These are phyloP conservation scores for Pachypeltis micranthus DNA, from an alignment of 1,140 invertebrate species.

Conservation along the genomic window DNA sequence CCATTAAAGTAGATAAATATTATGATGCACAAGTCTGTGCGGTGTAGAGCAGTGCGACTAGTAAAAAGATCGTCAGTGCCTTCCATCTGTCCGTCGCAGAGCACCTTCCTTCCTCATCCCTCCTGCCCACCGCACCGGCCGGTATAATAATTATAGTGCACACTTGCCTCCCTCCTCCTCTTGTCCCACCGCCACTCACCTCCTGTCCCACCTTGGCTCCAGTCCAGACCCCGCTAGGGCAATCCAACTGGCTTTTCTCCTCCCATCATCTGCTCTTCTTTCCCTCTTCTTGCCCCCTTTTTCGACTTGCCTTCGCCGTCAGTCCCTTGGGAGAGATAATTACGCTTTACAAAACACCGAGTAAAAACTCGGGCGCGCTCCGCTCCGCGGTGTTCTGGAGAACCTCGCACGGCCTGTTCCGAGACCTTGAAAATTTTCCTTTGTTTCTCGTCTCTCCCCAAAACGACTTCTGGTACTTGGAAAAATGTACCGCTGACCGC, in stretches of 20 bases:
- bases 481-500: no score
- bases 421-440: background rate
- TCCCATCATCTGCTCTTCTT: background rate
- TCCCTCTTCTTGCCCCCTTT: background rate
- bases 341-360: background rate
- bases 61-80: background rate
- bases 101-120: background rate
- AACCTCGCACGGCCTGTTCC: no score
- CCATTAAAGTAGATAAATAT: background rate
- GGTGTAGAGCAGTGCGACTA: background rate
- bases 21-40: background rate
- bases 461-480: no score
- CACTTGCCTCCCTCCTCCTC: background rate
- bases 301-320: background rate
- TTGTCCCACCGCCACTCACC: background rate
- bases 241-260: background rate
- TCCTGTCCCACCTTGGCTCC: no score
- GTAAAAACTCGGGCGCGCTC: background rate
- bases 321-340: background rate
- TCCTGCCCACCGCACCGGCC: background rate
- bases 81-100: background rate
- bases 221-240: background rate
- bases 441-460: background rate
- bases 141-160: background rate
- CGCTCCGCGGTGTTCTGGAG: background rate